Percentiles rank a stretch among this genome's conserved stretches.
phyloP scores from a whole-genome alignment of 1,140 invertebrate genomes.

The Drosophila pallidifrons region DNA sequence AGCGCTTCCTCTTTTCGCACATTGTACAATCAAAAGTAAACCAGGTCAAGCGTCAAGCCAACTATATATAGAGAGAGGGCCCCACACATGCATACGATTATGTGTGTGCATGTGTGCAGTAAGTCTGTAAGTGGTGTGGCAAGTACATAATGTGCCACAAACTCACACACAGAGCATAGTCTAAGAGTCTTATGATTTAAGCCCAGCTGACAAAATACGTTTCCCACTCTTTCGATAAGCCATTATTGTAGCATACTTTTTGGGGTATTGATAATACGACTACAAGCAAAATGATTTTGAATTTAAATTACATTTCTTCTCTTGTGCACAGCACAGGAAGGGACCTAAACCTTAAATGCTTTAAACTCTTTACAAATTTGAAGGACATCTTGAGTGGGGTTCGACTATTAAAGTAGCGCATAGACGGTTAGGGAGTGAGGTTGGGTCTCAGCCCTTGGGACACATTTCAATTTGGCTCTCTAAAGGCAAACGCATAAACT shows the following conservation, averaged over 20 bases:
- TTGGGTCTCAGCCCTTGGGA: constrained; percentile 48
- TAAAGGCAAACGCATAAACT: constrained; percentile 67
- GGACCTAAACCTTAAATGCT: constrained; percentile 21
- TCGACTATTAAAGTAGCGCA: background rate
- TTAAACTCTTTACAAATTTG: constrained; percentile 48
- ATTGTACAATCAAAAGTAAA: constrained; percentile 59
- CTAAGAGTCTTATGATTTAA: background rate
- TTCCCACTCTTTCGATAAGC: constrained; percentile 6
- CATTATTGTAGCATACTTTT: constrained; percentile 29
- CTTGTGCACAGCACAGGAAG: background rate
- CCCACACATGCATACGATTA: constrained; percentile 14
- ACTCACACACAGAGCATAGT: constrained; percentile 10
- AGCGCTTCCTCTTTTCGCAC: constrained; percentile 41
- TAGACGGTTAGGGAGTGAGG: too few species aligned
- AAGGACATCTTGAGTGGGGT: constrained; percentile 11
- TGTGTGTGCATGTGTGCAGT: background rate
- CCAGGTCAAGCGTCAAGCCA: constrained; percentile 74
- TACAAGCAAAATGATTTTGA: constrained; percentile 13
- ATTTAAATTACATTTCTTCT: constrained; percentile 48
- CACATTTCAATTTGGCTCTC: constrained; percentile 74
- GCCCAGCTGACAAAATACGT: constrained; percentile 31
- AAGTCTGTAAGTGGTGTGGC: background rate
- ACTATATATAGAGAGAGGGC: constrained; percentile 18
- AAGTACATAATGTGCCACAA: constrained; percentile 8
- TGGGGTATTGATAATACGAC: constrained; percentile 15